Evolutionary conservation across 2,888 invertebrate genomes (phyloP).

Genomic region (Peribatodes rhomboidaria): DNA sequence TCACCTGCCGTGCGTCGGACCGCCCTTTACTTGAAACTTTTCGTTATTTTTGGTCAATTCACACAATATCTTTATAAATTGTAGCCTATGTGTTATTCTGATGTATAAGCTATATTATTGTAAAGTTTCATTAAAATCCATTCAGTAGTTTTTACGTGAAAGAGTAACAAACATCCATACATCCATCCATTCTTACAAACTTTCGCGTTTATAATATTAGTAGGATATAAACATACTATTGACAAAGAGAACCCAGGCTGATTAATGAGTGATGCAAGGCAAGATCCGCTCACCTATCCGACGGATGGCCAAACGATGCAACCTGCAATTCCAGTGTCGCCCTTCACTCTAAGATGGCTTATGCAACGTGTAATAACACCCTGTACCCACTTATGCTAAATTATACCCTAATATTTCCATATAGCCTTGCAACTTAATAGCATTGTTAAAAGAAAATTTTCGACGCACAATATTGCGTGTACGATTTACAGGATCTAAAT

Average conservation of each 20-base stretch:
- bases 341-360: conserved; percentile 65
- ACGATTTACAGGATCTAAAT: background rate
- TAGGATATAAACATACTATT: background rate
- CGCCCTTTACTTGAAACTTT: no score
- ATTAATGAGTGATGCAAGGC: conserved; percentile 39
- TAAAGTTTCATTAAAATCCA: no score
- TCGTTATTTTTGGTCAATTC: no score
- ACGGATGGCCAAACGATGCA: conserved; percentile 50
- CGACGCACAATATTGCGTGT: background rate
- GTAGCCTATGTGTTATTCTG: no score
- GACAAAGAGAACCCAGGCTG: conserved; percentile 2
- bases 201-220: no score
- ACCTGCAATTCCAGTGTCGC: conserved; percentile 65
- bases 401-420: conserved; percentile 48
- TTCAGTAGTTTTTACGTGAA: no score
- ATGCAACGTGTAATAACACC: conserved; percentile 59
- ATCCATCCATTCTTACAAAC: no score
- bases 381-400: conserved; percentile 52
- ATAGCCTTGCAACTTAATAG: conserved; percentile 13
- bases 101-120: no score
- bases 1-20: no score
- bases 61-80: no score
- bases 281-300: conserved; percentile 60
- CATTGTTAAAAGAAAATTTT: conserved; percentile 15
- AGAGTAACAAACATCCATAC: no score